Base-by-base conservation (phyloP, 2,888 invertebrate species). In the Agriotes lineatus region DNA sequence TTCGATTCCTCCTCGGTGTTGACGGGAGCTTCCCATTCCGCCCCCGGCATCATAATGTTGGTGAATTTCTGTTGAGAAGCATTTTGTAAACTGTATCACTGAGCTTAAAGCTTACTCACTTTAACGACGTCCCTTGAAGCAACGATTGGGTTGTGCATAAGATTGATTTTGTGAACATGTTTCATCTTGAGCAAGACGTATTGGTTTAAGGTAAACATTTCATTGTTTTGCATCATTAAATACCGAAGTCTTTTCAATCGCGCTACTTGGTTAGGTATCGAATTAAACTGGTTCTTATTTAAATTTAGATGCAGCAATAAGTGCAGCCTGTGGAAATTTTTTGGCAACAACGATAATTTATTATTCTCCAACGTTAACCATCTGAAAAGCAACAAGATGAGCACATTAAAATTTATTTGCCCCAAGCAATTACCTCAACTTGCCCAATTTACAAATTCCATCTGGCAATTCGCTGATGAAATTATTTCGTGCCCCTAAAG, bases 341-440 rank as follows among this genome's bases (percentile, higher is more conserved):
- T 70, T 0, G 91, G 90, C 22, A 91, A 66, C 0, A 79, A 80
- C 12, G 84, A 84, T 48, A 91, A 84, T 58, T 85, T 81, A 77
- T 91, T 91, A 67, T 88, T 86, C 76, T 91, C 91, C 50, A 90
- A 80, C 0, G 91, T 91, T 12, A 91, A 76, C 91, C 91, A 91
- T 78, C 90, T 89, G 77, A 37, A 82, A 82, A 66, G n/a, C n/a
- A n/a, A n/a, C n/a, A n/a, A n/a, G n/a, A n/a, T n/a, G n/a, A n/a
- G n/a, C n/a, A n/a, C n/a, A n/a, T n/a, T n/a, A n/a, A n/a, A n/a
- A n/a, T n/a, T n/a, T n/a, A n/a, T n/a, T n/a, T n/a, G n/a, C n/a
- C n/a, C n/a, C n/a, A n/a, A n/a, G n/a, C n/a, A n/a, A n/a, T 66
- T 80, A 88, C 89, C 87, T 87, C 67, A 91, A 79, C 75, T 87